Evolutionary conservation across 2,797 vertebrate genomes (phyloP), one percentile per base, ranked within the genome.

Genomic region (Eupleurogrammus muticus): DNA sequence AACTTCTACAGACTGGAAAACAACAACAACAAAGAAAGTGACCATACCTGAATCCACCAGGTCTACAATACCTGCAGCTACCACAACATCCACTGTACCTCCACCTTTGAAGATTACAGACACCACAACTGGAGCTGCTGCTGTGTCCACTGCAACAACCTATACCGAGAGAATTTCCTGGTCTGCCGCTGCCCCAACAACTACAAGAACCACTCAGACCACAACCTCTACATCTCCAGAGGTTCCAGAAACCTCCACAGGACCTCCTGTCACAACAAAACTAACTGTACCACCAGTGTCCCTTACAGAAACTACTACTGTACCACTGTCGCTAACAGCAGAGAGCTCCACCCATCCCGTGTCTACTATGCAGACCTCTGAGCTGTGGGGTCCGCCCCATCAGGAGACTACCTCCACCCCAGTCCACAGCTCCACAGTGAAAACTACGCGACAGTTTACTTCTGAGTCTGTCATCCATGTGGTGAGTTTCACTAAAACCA

Each of bases 91-190:
- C 17, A 67, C 87, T 67, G 38, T 57, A 64, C 12, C 40, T 53
- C 44, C 77, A 65, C 62, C 82, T 63, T 14, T 73, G n/a, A 83
- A 91, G 67, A 73, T 70, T 7, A 70, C 82, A 75, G 75, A 84
- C 19, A 75, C 86, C 38, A 77, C 81, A 19, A 72, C 79, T 16
- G n/a, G n/a, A n/a, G 38, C 73, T 50, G 56, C 80, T 52, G 24
- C 81, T 52, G 32, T 36, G 12, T 71, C 79, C 38, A 72, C 73
- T 24, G 72, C 89, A 49, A 65, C 68, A 28, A 17, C 58, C 4
- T 59, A 72, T 47, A 73, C 78, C 47, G 84, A 88, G 52, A 93
- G 75, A 66, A 89, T 68, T 0, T 63, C 90, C 69, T 90, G 83
- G 86, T 87, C 88, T 63, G 8, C 79, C 40, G 66, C 67, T 36